phyloP scores from a whole-genome alignment of 2,888 invertebrate genomes.

The Charanyca ferruginea region DNA sequence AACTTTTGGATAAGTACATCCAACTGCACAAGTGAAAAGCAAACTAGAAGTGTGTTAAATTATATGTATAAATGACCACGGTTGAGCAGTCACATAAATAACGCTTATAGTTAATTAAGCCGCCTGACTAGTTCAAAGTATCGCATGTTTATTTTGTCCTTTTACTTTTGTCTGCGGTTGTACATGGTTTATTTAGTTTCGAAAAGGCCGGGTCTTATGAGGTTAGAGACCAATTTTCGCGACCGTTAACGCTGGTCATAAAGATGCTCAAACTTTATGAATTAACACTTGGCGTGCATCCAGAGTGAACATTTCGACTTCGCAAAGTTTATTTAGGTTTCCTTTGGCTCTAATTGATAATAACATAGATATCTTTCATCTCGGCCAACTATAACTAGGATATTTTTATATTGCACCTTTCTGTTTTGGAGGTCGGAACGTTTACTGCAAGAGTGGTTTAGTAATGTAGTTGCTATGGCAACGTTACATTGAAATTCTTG shows the following conservation, averaged over 20 bases:
- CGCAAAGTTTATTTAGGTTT: conserved; percentile 80
- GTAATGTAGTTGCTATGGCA: conserved; percentile 24
- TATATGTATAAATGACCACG: conserved; percentile 30
- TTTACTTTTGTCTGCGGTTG: conserved; percentile 38
- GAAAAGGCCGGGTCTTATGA: conserved; percentile 42
- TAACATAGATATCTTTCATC: conserved; percentile 81
- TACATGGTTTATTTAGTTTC: conserved; percentile 49
- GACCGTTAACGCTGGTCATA: conserved; percentile 80
- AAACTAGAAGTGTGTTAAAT: conserved; percentile 12
- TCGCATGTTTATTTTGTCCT: conserved; percentile 22
- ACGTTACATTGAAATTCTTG: conserved; percentile 27
- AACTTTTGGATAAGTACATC: conserved; percentile 30
- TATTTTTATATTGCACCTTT: conserved; percentile 68
- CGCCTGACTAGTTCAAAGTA: conserved; percentile 54
- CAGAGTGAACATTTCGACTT: conserved; percentile 74
- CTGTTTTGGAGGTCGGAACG: conserved; percentile 59
- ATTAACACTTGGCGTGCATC: conserved; percentile 84
- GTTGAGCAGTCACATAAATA: conserved; percentile 51
- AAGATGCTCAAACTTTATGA: conserved; percentile 82
- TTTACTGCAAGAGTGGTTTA: conserved; percentile 14
- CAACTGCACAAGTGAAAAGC: conserved; percentile 19
- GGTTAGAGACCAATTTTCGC: conserved; percentile 63
- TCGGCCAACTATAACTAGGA: conserved; percentile 62
- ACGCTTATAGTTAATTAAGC: conserved; percentile 53
- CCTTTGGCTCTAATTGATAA: conserved; percentile 83